A percentile compares a stretch with the other conserved stretches of the same genome.
phyloP scores from a whole-genome alignment of 2,113 vertebrate genomes.

The Nettapus auritus region DNA sequence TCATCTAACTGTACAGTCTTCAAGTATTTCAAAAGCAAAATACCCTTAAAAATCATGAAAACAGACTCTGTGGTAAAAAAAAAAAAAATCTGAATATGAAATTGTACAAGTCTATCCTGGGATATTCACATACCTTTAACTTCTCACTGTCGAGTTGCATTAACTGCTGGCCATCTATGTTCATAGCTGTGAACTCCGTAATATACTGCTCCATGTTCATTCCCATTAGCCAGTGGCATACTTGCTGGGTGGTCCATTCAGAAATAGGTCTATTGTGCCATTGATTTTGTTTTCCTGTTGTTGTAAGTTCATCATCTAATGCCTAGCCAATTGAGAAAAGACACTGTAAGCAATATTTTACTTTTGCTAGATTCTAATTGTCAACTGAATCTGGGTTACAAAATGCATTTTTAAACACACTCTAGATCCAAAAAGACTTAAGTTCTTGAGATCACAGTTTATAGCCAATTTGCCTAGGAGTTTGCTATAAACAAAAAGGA shows the following conservation, averaged over 20 bases:
- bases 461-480: background rate
- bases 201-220: constrained; percentile 92
- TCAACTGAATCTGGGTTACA: background rate
- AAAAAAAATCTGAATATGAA: background rate
- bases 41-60: background rate
- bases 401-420: background rate
- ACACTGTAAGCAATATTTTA: background rate
- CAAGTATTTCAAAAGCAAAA: background rate
- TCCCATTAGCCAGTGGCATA: constrained; percentile 89
- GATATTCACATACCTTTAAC: constrained; percentile 80
- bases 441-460: background rate
- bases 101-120: background rate
- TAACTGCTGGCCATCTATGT: constrained; percentile 84
- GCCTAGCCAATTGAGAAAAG: constrained; percentile 74
- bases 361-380: background rate
- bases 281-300: constrained; percentile 86
- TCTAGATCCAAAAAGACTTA: background rate
- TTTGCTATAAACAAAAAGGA: background rate
- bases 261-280: constrained; percentile 88
- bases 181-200: constrained; percentile 84
- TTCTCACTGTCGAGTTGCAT: constrained; percentile 87
- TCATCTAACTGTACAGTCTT: background rate
- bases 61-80: background rate
- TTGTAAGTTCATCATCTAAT: constrained; percentile 83
- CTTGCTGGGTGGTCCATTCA: constrained; percentile 89